Base-by-base conservation (phyloP, 2,888 invertebrate genomes). In the Horisme vitalbata region DNA sequence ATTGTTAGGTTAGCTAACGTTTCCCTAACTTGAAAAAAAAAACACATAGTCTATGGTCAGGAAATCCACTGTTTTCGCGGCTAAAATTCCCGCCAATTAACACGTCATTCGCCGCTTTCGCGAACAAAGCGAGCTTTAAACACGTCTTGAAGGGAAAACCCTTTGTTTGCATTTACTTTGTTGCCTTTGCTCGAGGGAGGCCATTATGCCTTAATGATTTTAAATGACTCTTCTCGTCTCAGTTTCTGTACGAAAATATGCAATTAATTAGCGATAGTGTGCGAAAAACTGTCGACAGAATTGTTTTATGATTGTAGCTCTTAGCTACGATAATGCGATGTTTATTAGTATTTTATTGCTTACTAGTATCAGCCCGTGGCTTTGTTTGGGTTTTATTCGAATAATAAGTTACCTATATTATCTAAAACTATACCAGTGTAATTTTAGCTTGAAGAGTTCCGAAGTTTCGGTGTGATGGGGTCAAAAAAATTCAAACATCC, bases 41-140 rank as follows among this genome's bases (percentile, higher is more conserved):
- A 23, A 71, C n/a, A n/a, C n/a, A 72, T 71, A 61, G 45, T 52
- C 66, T 68, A 59, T 52, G 61, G 54, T 4, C 6, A 60, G 67
- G 61, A 66, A 67, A 67, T 64, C 63, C 72, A 66, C 71, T 59
- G 65, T 66, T 65, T 55, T 54, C 36, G 52, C 55, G 52, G 41
- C 41, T 39, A 11, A 53, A 45, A 59, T 75, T 75, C 77, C 78
- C 77, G 73, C 71, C 83, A 88, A 86, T 88, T 88, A 87, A 71
- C 89, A 82, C 75, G 65, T 77, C 69, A 63, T 72, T 68, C 70
- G 50, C 47, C 46, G 52, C 56, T 54, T 52, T 59, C 63, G 63
- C 68, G 68, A 70, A 83, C 83, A 84, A 87, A 85, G 79, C 72
- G 73, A 71, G 58, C 68, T 73, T 72, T 72, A 70, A 75, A 71